Evolutionary conservation across 2,888 invertebrate species (phyloP), one percentile per base, ranked within the genome.

Genomic region (Oscheius sp.): DNA sequence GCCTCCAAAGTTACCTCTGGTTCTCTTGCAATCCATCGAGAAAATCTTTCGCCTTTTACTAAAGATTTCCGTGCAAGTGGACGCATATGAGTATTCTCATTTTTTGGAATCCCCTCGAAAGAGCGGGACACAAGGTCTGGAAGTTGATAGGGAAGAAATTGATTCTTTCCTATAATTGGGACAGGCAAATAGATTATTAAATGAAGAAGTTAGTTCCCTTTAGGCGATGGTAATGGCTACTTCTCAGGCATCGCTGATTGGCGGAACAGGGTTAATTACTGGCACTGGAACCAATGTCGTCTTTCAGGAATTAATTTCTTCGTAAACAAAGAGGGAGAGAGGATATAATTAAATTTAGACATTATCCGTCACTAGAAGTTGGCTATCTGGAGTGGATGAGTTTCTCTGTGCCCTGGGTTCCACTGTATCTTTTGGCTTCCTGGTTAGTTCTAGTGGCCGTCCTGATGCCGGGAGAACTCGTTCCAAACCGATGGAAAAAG

Each of bases 41-140:
- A 75, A 78, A 83, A 81, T 81, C 80, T 81, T 81, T 80, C 78
- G 80, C 80, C 80, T 81, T 81, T 80, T 81, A 80, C 80, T 79
- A 80, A 79, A 79, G 79, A 80, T 79, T 79, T 79, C 79, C 79
- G 79, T 79, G 79, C 78, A 77, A 70, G 61, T 61, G 61, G 61
- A 61, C 61, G 61, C 61, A 3, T 61, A 61, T 61, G 61, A 61
- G 61, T 61, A 61, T 39, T 61, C 29, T 42, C 31, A 61, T 23
- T 61, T 61, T 61, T 61, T 61, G 61, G 61, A 61, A 61, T 61
- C 61, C 61, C 61, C 61, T 61, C 61, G 61, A 61, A 61, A 61
- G 61, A 61, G 61, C 61, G 61, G 61, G 61, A 61, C 37, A 15
- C 37, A 15, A 10, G 6, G 37, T 37, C 15, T 37, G 6, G 37